These are phyloP conservation scores for Protodeltote pygarga DNA, from an alignment of 2,888 invertebrate genomes.

Conservation along the genomic window DNA sequence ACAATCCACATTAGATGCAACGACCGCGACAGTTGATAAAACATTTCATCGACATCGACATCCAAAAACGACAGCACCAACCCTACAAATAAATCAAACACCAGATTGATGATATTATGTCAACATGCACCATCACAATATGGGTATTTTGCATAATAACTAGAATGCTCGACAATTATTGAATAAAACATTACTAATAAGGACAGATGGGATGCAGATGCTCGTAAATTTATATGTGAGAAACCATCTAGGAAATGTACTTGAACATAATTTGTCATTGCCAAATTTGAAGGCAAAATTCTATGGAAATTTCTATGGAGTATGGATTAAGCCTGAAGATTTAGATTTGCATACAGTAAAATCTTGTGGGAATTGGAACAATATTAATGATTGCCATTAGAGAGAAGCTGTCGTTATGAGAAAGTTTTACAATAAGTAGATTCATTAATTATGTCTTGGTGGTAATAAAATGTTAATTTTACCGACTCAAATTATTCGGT, in stretches of 20 bases:
- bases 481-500: too few species aligned
- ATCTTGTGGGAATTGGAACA: constrained; percentile 43
- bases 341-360: constrained; percentile 32
- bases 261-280: constrained; percentile 78
- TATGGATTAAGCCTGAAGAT: constrained; percentile 42
- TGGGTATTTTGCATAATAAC: constrained; percentile 80
- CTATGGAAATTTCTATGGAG: constrained; percentile 60
- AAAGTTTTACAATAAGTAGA: neutral
- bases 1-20: too few species aligned
- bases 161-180: constrained; percentile 78
- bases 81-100: constrained; percentile 75
- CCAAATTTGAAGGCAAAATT: constrained; percentile 56
- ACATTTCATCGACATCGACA: constrained; percentile 44
- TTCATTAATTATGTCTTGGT: constrained; percentile 30
- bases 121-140: constrained; percentile 82
- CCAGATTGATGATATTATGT: constrained; percentile 85
- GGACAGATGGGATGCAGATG: constrained; percentile 76
- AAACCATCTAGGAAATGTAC: constrained; percentile 54
- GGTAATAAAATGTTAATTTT: too few species aligned
- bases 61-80: constrained; percentile 20
- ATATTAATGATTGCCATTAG: constrained; percentile 45
- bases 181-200: constrained; percentile 76
- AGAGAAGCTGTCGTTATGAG: constrained; percentile 18
- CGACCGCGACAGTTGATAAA: too few species aligned
- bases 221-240: constrained; percentile 70